Base-by-base conservation (phyloP, 2,888 invertebrate genomes). In the Chorisops tibialis region DNA sequence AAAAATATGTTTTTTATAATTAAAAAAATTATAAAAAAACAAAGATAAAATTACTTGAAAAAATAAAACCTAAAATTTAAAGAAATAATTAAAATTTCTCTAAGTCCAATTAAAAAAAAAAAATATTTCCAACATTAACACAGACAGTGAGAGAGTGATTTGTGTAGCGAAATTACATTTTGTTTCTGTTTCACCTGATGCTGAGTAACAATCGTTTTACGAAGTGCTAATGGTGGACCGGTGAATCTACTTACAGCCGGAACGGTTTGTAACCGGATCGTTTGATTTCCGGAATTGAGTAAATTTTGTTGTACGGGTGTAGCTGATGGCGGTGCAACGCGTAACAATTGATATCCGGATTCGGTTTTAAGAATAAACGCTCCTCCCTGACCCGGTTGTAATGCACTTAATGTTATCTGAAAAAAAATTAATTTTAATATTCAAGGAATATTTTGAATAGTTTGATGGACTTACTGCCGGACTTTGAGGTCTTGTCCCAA, bases 311-410 rank as follows among this genome's bases (percentile, higher is more conserved):
- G 54, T 47, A 67, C 74, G 43, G 78, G 77, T 67, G 83, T 79
- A 43, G 82, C 77, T 47, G 88, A 38, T 49, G 91, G 87, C 69
- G 91, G 90, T 68, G 91, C 91, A 72, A 93, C 91, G 78, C 94
- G 87, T 75, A 96, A 82, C 78, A 96, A 83, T 80, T 96, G 95
- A 80, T 91, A 92, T 74, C 96, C 96, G 83, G 92, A 95, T 82
- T 96, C 96, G 75, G 96, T 96, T 84, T 95, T 96, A 79, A 96
- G 84, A 76, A 96, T 85, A 78, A 96, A 84, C 79, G 85, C 84
- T 66, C 88, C 88, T 79, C 91, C 92, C 79, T 93, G 90, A 76
- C 91, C 89, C 69, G 91, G 87, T 81, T 91, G 93, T 73, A 93
- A 83, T 75, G 91, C 85, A 83, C 92, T 91, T 80, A 93, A 84